Evolutionary conservation across 1,140 invertebrate species (phyloP), one percentile per base, ranked within the genome.

Genomic region (Augochlora pura): DNA sequence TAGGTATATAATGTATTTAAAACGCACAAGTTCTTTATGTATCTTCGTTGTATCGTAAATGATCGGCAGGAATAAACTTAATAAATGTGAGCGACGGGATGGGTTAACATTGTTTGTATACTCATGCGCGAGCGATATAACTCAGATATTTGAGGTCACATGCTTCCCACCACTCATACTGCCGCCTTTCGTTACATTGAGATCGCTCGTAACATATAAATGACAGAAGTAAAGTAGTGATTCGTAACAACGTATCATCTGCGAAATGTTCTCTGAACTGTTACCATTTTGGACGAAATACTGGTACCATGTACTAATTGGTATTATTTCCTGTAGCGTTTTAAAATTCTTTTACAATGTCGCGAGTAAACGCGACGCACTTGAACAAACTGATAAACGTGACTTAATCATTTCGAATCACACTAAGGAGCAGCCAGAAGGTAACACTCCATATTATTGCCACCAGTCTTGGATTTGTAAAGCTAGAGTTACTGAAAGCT

Each of bases 251-350:
- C 21, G 42, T 14, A 23, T 69, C 39, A 39, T 5, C 32, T 18
- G 62, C 8, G 7, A 71, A 70, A 92, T 92, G 90, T 54, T 90
- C 39, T 63, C 81, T 8, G 77, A 92, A 70, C 39, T 89, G 38
- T 42, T 90, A 23, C 91, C 91, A 32, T 92, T 92, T 77, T 90
- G 87, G 83, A 80, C 65, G 14, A 90, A 91, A 69, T 88, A 92
- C 65, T 88, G 90, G 86, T 71, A 86, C 42, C 86, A 90, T 46
- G 25, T 91, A 59, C 52, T 87, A 0, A 75, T 90, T 38, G 25
- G n/a, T 21, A 38, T 90, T 14, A n/a, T 89, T 18, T 75, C 75
- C 27, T 88, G 71, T 60, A 25, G 81, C 21, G 16, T 88, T 70
- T 66, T 82, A 2, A 84, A 87, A 52, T 9, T 82, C 16, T 68